Base-by-base conservation (phyloP, 2,888 invertebrate species). In the Blastobasis adustella region DNA sequence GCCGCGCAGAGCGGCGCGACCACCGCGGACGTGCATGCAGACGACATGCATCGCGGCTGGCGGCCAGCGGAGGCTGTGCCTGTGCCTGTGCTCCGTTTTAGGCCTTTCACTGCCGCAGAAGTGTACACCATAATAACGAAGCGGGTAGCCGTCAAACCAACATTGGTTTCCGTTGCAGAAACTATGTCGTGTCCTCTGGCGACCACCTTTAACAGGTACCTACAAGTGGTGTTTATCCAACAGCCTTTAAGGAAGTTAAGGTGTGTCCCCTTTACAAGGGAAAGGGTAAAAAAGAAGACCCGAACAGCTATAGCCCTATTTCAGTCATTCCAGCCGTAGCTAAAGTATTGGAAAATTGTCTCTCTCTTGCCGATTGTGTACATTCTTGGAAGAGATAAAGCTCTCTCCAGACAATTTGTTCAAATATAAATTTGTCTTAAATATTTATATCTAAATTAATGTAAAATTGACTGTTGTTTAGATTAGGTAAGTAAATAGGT, bases 261-360 rank as follows among this genome's bases (percentile, higher is more conserved):
- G 48, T 54, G 1, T 38, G 47, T 3, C 53, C 53, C 6, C n/a
- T 53, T 6, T 45, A 47, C 10, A 50, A 53, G 41, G 50, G 46
- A 1, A 51, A 54, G 44, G 51, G 54, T 42, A 49, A 43, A 37
- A 50, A 47, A 45, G 23, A 6, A 7, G 49, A 51, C 37, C 10
- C 46, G 1, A 44, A 46, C n/a, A 37, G 41, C 8, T 53, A 53
- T 37, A 38, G 50, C 9, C 50, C 50, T 9, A 49, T 50, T 4
- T 45, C 51, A 4, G 40, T 54, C 43, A 46, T 54, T 8, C 54
- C 54, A 5, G 44, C 49, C 1, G 23, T 49, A 3, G 46, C 46
- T 9, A 51, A 54, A 43, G 43, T 50, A 5, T 49, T 54, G 2
- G 54, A 51, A 10, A 49, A 46, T n/a, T 49, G 51, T 5, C 10